Percentiles rank a stretch among this genome's conserved stretches.
Conservation (phyloP, 2,113 vertebrate genomes). For the Pygoscelis adeliae region DNA sequence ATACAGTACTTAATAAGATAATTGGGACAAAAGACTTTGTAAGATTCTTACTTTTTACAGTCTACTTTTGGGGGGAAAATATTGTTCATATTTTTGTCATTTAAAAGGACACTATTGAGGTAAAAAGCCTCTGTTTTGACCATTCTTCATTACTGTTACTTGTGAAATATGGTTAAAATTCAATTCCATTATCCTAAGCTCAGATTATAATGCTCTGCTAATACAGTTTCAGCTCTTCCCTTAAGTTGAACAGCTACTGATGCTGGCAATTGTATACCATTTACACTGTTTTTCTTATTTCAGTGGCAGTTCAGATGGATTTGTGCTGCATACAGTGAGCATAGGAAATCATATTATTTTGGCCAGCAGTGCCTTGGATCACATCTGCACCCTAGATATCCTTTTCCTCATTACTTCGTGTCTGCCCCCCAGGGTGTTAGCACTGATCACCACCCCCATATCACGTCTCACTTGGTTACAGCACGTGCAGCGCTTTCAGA, state of each 20-base stretch:
- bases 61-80: not conserved
- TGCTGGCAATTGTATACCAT: not conserved
- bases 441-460: not conserved
- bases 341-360: not conserved
- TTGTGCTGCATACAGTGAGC: not conserved
- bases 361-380: not conserved
- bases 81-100: not conserved
- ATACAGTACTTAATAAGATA: not conserved
- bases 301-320: not conserved
- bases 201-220: not conserved
- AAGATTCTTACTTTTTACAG: not conserved
- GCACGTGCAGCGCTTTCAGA: fast-evolving
- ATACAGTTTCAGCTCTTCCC: not conserved
- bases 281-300: not conserved
- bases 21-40: not conserved
- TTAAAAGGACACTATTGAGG: not conserved
- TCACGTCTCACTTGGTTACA: not conserved
- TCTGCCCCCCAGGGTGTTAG: not conserved
- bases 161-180: not conserved
- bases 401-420: not conserved
- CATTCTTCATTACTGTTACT: not conserved
- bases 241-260: not conserved
- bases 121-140: not conserved
- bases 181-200: not conserved
- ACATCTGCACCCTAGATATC: not conserved